These are phyloP conservation scores for Cololabis saira DNA, from an alignment of 2,113 vertebrate genomes.

Conservation along the genomic window DNA sequence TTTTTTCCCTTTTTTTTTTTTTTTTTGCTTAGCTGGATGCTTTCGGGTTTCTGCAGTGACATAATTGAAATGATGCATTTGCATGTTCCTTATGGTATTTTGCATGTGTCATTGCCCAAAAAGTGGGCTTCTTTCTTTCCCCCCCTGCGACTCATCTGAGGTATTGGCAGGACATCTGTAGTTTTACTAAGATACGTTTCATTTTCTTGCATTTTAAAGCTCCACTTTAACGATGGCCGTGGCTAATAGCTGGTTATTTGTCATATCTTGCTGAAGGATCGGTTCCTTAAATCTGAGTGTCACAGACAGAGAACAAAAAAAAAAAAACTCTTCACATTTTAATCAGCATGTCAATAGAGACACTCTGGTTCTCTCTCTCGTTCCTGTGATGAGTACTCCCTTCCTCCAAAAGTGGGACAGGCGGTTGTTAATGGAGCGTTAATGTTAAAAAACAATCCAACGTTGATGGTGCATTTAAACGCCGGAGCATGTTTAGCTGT, in stretches of 20 bases:
- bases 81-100: not conserved
- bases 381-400: slow-evolving; percentile 51
- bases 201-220: not conserved
- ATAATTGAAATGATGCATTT: not conserved
- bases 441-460: slow-evolving; percentile 74
- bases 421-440: slow-evolving; percentile 72
- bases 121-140: no score
- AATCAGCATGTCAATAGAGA: slow-evolving; percentile 26
- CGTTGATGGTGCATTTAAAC: slow-evolving; percentile 60
- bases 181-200: no score
- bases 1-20: not conserved
- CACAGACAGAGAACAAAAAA: not conserved
- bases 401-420: slow-evolving; percentile 53
- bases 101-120: no score
- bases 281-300: slow-evolving; percentile 47
- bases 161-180: no score
- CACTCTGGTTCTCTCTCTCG: slow-evolving; percentile 45
- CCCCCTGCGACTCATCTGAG: no score
- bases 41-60: not conserved
- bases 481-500: slow-evolving; percentile 35
- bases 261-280: slow-evolving; percentile 67
- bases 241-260: no score
- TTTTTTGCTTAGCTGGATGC: not conserved
- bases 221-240: no score
- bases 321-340: slow-evolving; percentile 17